Evolutionary conservation across 2,113 vertebrate genomes (phyloP).

Genomic region (zebrafish (Danio rerio)): GRCz12tu NC_133197.1:15306001-15306500

Average conservation of each 20-base stretch:
- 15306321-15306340: neutral
- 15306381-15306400: neutral
- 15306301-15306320: conserved; percentile 16
- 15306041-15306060: conserved; percentile 69
- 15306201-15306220: conserved; percentile 65
- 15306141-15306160: conserved; percentile 69
- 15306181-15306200: conserved; percentile 78
- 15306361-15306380: neutral
- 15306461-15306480: neutral
- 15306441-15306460: conserved; percentile 7
- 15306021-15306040: conserved; percentile 28
- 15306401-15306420: neutral
- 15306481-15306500: neutral
- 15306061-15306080: conserved; percentile 62
- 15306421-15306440: conserved; percentile 5
- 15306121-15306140: conserved; percentile 63
- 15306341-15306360: neutral
- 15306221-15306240: conserved; percentile 63
- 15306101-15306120: conserved; percentile 57
- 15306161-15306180: conserved; percentile 63
- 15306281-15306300: conserved; percentile 9
- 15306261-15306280: conserved; percentile 75
- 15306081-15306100: conserved; percentile 29
- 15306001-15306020: conserved; percentile 20
- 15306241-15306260: conserved; percentile 7